Evolutionary conservation across 2,113 vertebrate species (phyloP), one percentile per base, ranked within the genome.

Genomic region (Cariama cristata): DNA sequence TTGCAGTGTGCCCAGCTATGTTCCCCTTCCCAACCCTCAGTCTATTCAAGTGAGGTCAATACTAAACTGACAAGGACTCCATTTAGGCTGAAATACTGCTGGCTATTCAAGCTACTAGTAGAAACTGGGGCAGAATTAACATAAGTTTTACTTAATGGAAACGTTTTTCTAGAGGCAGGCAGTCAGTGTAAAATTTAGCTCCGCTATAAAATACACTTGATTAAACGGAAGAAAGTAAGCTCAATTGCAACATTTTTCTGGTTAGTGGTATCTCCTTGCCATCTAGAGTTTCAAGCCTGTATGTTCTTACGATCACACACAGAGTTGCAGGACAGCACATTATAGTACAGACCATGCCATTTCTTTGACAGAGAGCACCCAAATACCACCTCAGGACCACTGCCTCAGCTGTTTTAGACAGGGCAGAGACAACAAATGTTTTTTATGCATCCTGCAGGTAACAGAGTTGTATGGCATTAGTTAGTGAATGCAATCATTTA

Each of bases 61-160:
- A 7, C 32, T 33, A 20, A 63, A 12, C 38, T 59, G 69, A 21
- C 47, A 45, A 30, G 40, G 58, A 15, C 28, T 59, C 58, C 42
- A 28, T 11, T 24, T 16, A 13, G 14, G 53, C 84, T 80, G 45
- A 75, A 82, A 76, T 30, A 63, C 42, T 55, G n/a, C 74, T 53
- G 55, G 69, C 74, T 79, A 50, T 38, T 52, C 30, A 11, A 66
- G n/a, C 33, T 35, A 15, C 58, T 49, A 30, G 22, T 3, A 76
- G 50, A 83, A 94, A 88, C 59, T 71, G 77, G 84, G 73, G 19
- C 92, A 95, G 9, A 79, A 93, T 73, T 81, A 74, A 56, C 67
- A 5, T 5, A 63, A 63, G 0, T 33, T 87, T 50, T 40, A 62
- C 27, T 90, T 56, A 30, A 86, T 33, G 40, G 75, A 40, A 76